A percentile compares a stretch with the other conserved stretches of the same genome.
Conservation (phyloP, 1,140 invertebrate species). For the Drosophila oshimai region DNA sequence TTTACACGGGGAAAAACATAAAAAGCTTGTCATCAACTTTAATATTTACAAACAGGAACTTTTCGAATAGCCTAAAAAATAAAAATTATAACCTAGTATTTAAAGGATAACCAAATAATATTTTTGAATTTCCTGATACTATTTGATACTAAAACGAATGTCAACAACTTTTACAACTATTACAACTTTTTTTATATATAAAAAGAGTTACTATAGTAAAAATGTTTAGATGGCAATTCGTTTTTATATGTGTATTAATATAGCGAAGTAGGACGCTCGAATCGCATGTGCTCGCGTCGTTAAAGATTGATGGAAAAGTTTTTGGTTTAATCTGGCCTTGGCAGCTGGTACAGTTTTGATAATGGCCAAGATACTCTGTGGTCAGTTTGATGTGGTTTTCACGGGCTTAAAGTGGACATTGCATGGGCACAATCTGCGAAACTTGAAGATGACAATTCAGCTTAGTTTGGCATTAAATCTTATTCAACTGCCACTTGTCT, state of each 20-base stretch:
- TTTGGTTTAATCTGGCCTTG: constrained; percentile 9
- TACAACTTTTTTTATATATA: too few relatives aligned
- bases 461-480: not conserved
- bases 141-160: not conserved
- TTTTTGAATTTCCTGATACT: too few relatives aligned
- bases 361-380: constrained; percentile 8
- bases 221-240: not conserved
- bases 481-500: not conserved
- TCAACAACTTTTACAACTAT: too few relatives aligned
- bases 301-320: constrained; percentile 51
- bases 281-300: constrained; percentile 37
- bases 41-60: not conserved
- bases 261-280: constrained; percentile 1
- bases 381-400: constrained; percentile 4
- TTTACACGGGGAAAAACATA: not conserved
- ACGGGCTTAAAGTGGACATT: not conserved
- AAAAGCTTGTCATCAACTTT: not conserved
- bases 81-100: too few relatives aligned
- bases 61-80: too few relatives aligned
- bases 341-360: constrained; percentile 32
- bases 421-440: not conserved
- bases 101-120: too few relatives aligned
- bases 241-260: constrained; percentile 22
- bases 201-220: not conserved
- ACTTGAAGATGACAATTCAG: not conserved